A percentile compares a stretch with the other conserved stretches of the same genome.
Conservation (phyloP, 2,797 vertebrate species). For the Molossus molossus region DNA sequence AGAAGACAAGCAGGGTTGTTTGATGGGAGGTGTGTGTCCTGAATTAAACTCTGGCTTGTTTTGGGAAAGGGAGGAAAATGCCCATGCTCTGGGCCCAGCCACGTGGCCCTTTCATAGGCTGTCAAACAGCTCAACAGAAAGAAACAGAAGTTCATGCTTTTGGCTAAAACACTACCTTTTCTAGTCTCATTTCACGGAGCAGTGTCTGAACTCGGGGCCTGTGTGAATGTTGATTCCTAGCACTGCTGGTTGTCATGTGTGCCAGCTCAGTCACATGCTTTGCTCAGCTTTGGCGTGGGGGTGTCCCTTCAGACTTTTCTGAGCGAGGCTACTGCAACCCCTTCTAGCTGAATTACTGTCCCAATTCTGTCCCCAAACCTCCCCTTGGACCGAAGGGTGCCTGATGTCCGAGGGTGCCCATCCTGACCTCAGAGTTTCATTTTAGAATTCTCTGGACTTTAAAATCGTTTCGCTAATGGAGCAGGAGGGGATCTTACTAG, state of each 20-base stretch:
- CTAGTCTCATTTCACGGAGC: neutral
- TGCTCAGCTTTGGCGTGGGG: neutral
- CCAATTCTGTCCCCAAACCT: too few relatives aligned
- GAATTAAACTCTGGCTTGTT: neutral
- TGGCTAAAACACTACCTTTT: neutral
- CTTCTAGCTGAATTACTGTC: neutral
- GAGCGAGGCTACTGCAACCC: neutral
- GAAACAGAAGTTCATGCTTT: neutral
- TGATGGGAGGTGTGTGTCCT: neutral
- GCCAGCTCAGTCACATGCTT: neutral
- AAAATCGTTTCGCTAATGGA: neutral
- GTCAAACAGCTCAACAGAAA: neutral
- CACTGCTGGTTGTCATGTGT: accelerated
- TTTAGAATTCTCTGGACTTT: neutral
- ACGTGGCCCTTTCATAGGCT: neutral
- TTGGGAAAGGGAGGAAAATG: neutral
- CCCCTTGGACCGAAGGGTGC: neutral
- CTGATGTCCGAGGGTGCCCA: neutral
- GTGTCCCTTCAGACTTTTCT: neutral
- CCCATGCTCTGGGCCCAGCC: neutral
- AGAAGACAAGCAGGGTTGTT: neutral
- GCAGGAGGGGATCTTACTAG: neutral
- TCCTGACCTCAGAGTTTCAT: neutral
- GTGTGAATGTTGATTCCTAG: neutral
- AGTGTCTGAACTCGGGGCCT: neutral